Evolutionary conservation across 2,113 vertebrate genomes (phyloP).

Genomic region (Bos indicus): DNA sequence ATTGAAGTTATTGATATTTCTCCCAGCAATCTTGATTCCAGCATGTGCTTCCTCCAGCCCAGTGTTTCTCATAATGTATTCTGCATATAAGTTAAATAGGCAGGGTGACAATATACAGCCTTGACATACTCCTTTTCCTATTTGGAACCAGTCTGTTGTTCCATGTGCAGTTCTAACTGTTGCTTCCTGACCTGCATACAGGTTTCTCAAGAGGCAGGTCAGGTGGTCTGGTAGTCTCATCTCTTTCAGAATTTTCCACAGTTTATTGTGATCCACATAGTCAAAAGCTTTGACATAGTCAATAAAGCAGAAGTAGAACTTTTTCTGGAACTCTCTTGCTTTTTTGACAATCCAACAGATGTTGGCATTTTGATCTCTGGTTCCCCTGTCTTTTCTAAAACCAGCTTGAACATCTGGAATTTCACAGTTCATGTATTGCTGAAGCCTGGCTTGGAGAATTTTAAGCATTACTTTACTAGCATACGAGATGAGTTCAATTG

Average conservation of each 20-base stretch:
- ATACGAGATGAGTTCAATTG: not conserved
- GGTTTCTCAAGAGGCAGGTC: not conserved
- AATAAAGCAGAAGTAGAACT: not conserved
- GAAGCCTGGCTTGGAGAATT: not conserved
- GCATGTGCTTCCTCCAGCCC: not conserved
- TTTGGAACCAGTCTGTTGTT: not conserved
- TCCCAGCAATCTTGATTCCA: not conserved
- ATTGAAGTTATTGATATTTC: not conserved
- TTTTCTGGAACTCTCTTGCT: not conserved
- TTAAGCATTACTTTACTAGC: not conserved
- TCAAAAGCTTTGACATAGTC: not conserved
- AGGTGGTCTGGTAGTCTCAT: not conserved
- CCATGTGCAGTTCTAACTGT: not conserved
- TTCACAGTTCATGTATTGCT: not conserved
- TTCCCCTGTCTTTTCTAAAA: not conserved
- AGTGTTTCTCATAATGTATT: not conserved
- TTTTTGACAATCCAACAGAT: not conserved
- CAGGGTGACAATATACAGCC: not conserved
- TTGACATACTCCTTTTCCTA: not conserved
- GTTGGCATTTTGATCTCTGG: not conserved
- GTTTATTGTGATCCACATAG: not conserved
- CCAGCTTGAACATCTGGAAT: not conserved
- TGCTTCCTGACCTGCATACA: not conserved
- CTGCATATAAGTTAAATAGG: not conserved
- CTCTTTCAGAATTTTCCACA: not conserved